These are phyloP conservation scores for Drosophila quasianomalipes DNA, from an alignment of 2,888 invertebrate genomes.

Conservation along the genomic window DNA sequence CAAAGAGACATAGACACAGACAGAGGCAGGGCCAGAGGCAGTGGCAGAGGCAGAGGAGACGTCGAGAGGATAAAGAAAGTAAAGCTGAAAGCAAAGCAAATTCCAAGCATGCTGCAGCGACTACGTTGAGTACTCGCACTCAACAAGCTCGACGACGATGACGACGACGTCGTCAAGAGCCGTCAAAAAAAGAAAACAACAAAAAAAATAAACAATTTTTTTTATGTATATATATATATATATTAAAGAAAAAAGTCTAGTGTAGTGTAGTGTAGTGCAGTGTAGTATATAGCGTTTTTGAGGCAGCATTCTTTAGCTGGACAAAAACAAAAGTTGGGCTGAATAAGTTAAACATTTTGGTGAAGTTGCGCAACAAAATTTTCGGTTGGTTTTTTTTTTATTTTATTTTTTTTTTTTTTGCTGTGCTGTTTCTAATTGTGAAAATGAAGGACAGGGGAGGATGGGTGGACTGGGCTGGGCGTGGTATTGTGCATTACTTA, in stretches of 20 bases:
- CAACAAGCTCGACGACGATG: constrained; percentile 61
- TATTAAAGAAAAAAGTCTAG: constrained; percentile 22
- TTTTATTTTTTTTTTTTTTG: constrained; percentile 19
- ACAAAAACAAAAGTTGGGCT: constrained; percentile 43
- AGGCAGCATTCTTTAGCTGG: constrained; percentile 37
- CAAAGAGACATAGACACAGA: constrained; percentile 9
- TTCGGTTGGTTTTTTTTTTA: constrained; percentile 15
- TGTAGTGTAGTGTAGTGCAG: constrained; percentile 31
- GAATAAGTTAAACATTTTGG: constrained; percentile 56
- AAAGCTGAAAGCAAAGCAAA: constrained; percentile 79
- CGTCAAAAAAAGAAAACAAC: constrained; percentile 50
- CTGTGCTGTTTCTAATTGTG: constrained; percentile 63
- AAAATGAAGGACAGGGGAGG: constrained; percentile 35
- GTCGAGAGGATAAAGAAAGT: constrained; percentile 5
- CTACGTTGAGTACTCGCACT: constrained; percentile 72
- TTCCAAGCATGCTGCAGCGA: constrained; percentile 76
- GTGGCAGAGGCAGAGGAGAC: background rate
- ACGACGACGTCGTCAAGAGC: constrained; percentile 63
- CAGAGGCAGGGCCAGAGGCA: background rate
- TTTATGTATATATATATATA: constrained; percentile 1
- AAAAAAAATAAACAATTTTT: background rate
- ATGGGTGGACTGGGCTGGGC: constrained; percentile 6
- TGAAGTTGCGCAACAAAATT: constrained; percentile 66
- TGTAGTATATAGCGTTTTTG: constrained; percentile 36
- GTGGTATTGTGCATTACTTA: constrained; percentile 65